Percentiles rank a stretch among this genome's conserved stretches.
phyloP scores from a whole-genome alignment of 2,888 invertebrate species.

The Dusona sp. region DNA sequence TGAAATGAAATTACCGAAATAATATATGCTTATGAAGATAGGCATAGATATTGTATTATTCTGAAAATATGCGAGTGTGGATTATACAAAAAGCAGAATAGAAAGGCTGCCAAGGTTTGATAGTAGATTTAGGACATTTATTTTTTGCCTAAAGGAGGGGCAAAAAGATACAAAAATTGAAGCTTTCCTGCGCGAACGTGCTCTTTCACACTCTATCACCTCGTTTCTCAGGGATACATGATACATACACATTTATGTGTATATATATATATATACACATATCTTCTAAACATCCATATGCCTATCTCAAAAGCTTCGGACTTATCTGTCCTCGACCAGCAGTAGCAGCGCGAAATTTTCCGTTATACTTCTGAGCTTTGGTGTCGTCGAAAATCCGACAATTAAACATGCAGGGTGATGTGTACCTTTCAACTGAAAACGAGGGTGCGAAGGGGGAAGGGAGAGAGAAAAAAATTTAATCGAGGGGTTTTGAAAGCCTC shows the following conservation, averaged over 20 bases:
- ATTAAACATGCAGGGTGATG: conserved; percentile 41
- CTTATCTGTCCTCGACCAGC: conserved; percentile 51
- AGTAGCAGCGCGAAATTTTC: conserved; percentile 3
- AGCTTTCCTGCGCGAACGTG: conserved; percentile 61
- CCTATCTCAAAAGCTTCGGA: conserved; percentile 32
- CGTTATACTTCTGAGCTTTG: conserved; percentile 5
- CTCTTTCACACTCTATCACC: conserved; percentile 49
- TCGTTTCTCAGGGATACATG: conserved; percentile 30
- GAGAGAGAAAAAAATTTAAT: conserved; percentile 69
- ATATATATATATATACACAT: no score
- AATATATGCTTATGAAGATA: no score
- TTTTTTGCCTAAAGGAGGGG: conserved; percentile 49
- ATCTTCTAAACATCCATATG: no score
- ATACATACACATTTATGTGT: not conserved
- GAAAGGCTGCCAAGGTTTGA: conserved; percentile 64
- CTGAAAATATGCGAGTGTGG: conserved; percentile 7
- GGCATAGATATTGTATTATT: not conserved
- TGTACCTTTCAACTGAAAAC: conserved; percentile 1
- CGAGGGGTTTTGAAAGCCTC: conserved; percentile 51
- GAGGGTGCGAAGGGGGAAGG: conserved; percentile 55
- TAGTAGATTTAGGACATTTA: conserved; percentile 49
- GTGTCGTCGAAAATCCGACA: conserved; percentile 48
- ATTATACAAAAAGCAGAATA: conserved; percentile 56
- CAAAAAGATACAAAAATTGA: conserved; percentile 64
- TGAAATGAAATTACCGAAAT: no score